Evolutionary conservation across 2,797 vertebrate species (phyloP).

Genomic region (Pitangus sulphuratus): DNA sequence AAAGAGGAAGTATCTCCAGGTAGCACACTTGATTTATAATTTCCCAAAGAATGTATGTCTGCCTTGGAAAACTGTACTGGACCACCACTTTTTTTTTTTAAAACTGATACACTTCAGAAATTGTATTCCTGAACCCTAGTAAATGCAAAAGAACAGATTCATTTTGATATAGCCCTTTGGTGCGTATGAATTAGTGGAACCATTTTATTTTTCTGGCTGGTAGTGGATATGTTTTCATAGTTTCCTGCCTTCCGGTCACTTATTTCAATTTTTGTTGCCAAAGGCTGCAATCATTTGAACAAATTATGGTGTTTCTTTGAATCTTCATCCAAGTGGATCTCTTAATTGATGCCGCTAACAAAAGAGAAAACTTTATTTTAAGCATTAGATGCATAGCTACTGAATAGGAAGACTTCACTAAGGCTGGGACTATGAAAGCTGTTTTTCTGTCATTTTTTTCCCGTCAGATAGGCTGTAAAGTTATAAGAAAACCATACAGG

Average conservation of each 20-base stretch:
- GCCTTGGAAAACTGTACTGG: background rate
- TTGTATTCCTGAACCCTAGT: background rate
- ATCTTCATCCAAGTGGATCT: background rate
- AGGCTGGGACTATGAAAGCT: background rate
- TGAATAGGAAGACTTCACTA: background rate
- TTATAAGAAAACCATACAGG: background rate
- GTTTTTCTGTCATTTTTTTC: background rate
- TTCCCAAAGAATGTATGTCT: background rate
- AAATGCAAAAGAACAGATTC: background rate
- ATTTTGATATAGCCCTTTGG: background rate
- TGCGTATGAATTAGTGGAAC: background rate
- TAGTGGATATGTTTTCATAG: background rate
- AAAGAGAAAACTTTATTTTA: background rate
- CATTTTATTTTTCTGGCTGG: background rate
- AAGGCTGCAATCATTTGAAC: background rate
- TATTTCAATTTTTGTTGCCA: background rate
- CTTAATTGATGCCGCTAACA: background rate
- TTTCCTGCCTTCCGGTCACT: background rate
- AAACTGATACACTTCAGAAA: background rate
- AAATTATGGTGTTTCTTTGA: background rate
- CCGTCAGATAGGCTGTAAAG: background rate
- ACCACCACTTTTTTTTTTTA: background rate
- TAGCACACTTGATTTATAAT: conserved; percentile 50
- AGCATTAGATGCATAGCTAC: background rate
- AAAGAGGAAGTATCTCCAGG: conserved; percentile 98